Conservation (phyloP, 2,888 invertebrate genomes). For the Galerucella calmariensis region DNA sequence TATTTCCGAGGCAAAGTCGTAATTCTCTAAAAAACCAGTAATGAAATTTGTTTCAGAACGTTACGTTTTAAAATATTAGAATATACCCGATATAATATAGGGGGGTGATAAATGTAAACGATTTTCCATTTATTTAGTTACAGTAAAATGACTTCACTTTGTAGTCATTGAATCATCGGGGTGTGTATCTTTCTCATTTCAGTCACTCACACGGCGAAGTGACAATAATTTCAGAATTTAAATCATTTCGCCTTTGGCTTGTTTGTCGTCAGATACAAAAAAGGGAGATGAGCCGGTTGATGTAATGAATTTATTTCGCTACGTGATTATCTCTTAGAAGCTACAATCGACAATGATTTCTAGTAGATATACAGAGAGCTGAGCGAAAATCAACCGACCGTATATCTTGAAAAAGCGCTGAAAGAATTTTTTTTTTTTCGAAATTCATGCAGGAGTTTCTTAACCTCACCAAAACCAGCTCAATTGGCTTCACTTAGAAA, state of each 20-base stretch:
- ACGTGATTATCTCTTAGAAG: slow-evolving; percentile 36
- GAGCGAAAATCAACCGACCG: not conserved
- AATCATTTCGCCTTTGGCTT: slow-evolving; percentile 58
- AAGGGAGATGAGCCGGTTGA: slow-evolving; percentile 37
- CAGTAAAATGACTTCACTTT: slow-evolving; percentile 59
- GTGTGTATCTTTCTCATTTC: slow-evolving; percentile 55
- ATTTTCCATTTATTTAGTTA: slow-evolving; percentile 61
- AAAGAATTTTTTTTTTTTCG: too few relatives aligned
- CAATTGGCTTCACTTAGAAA: too few relatives aligned
- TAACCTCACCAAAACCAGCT: too few relatives aligned
- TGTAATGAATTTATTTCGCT: slow-evolving; percentile 42
- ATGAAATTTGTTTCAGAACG: slow-evolving; percentile 34
- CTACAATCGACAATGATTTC: not conserved
- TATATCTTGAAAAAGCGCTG: too few relatives aligned
- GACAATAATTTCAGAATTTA: slow-evolving; percentile 64
- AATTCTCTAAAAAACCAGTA: too few relatives aligned
- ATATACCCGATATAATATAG: slow-evolving; percentile 27
- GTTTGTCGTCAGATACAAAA: slow-evolving; percentile 12
- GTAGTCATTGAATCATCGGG: slow-evolving; percentile 61
- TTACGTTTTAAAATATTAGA: slow-evolving; percentile 45
- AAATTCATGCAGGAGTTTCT: too few relatives aligned
- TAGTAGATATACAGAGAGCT: not conserved
- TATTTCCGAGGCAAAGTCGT: too few relatives aligned
- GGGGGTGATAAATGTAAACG: slow-evolving; percentile 34
- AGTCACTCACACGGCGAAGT: slow-evolving; percentile 59